Percentiles rank a stretch among this genome's conserved stretches.
Evolutionary conservation across 2,888 invertebrate species (phyloP).

Genomic region (Thecocarcelia acutangulata): DNA sequence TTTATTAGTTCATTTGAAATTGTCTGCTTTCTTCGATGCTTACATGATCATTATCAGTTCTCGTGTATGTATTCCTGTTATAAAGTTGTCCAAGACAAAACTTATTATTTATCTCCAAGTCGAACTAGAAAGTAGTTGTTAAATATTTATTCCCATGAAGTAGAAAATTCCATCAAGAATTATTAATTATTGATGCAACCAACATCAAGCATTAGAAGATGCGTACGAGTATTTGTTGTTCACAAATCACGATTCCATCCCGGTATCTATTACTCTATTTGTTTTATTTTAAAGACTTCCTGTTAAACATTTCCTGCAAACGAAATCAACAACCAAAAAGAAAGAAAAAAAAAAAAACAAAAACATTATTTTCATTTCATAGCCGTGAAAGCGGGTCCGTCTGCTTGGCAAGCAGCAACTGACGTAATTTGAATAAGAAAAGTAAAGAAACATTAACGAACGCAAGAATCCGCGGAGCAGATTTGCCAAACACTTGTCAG

Average conservation of each 20-base stretch:
- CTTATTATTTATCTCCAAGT: background rate
- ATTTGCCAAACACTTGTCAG: constrained; percentile 77
- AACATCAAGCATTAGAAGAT: background rate
- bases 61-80: background rate
- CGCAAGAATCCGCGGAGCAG: constrained; percentile 7
- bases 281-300: constrained; percentile 62
- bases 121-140: too few species aligned
- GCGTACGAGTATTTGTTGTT: background rate
- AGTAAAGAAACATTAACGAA: background rate
- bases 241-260: constrained; percentile 17
- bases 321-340: constrained; percentile 1
- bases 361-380: constrained; percentile 24
- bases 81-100: background rate
- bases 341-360: background rate
- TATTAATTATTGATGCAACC: too few species aligned
- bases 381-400: background rate
- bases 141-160: constrained; percentile 21
- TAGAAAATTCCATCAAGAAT: too few species aligned
- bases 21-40: too few species aligned
- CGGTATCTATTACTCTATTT: constrained; percentile 50
- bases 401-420: background rate
- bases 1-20: too few species aligned
- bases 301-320: constrained; percentile 58
- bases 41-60: too few species aligned
- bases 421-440: constrained; percentile 55